Evolutionary conservation across 35 echinoderm and acorn worm species (phyloP), one percentile per base, ranked within the genome.

Genomic region (Nesometra sesokonis): DNA sequence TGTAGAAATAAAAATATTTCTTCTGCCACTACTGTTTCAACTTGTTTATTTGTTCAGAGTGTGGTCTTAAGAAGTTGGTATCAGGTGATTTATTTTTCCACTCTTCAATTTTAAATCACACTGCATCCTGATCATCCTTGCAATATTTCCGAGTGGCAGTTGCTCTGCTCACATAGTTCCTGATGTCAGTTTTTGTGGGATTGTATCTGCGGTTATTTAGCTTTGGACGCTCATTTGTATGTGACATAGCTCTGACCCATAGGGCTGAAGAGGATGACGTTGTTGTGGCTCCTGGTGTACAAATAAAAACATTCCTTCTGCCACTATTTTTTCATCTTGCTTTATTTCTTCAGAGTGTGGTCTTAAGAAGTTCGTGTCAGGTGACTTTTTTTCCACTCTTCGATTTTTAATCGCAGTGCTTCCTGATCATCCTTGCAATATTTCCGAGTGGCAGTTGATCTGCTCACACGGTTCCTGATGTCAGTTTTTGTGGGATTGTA

Each of bases 241-340:
- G n/a, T n/a, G n/a, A n/a, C n/a, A n/a, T n/a, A 88, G 30, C 8
- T 88, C 86, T 5, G 36, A 79, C 34, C 77, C 86, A 33, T 88
- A 88, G 5, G 31, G 32, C 31, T 80, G 33, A 76, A 88, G 76
- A 32, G 78, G 23, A 34, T 39, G 30, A 31, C 38, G 30, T 77
- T 88, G 86, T 77, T 77, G 80, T 79, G 35, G 78, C n/a, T n/a
- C n/a, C n/a, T 88, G 86, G 35, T 88, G 86, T 30, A 80, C 33
- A 32, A 88, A 37, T 79, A 29, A 79, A 88, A 78, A 21, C 31
- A 39, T 31, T 85, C 23, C 27, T 47, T 40, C 35, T 36, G 37
- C 13, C n/a, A 15, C 5, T 57, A 30, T 76, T 76, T 30, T 23
- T 78, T 32, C 33, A 37, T 21, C 11, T 35, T 34, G 37, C n/a